These are phyloP conservation scores for Drosophila barbarae DNA, from an alignment of 2,888 invertebrate species.

Conservation along the genomic window DNA sequence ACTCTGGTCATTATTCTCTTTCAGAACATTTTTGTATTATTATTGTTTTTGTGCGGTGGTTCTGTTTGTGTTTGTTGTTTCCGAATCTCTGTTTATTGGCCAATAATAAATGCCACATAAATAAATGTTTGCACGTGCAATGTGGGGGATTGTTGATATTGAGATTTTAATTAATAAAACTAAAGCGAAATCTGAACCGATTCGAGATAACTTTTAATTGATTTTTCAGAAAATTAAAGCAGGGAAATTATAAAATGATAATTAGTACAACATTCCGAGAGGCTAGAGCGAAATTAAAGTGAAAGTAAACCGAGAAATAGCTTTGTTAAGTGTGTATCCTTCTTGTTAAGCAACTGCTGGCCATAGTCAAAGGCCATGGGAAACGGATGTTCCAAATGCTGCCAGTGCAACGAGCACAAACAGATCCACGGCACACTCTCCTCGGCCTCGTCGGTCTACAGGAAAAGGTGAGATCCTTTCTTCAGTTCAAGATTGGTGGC, in stretches of 20 bases:
- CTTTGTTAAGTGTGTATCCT: background rate
- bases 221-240: background rate
- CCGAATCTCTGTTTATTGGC: slow-evolving; percentile 53
- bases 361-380: slow-evolving; percentile 68
- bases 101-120: slow-evolving; percentile 58
- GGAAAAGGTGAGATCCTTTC: slow-evolving; percentile 73
- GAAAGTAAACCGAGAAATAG: background rate
- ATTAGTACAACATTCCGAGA: slow-evolving; percentile 14
- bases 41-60: slow-evolving; percentile 23
- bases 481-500: too few relatives aligned
- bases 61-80: slow-evolving; percentile 4
- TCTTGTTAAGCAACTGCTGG: background rate
- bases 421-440: slow-evolving; percentile 77
- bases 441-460: slow-evolving; percentile 79
- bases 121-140: slow-evolving; percentile 60
- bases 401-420: slow-evolving; percentile 78
- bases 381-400: slow-evolving; percentile 80
- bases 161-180: background rate
- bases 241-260: slow-evolving; percentile 3
- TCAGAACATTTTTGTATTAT: slow-evolving; percentile 7
- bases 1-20: slow-evolving; percentile 59
- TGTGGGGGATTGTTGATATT: too few relatives aligned
- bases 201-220: background rate
- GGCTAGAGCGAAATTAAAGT: slow-evolving; percentile 2
- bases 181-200: background rate